phyloP scores from a whole-genome alignment of 2,797 vertebrate species.

The Gadopsis bispinosus region DNA sequence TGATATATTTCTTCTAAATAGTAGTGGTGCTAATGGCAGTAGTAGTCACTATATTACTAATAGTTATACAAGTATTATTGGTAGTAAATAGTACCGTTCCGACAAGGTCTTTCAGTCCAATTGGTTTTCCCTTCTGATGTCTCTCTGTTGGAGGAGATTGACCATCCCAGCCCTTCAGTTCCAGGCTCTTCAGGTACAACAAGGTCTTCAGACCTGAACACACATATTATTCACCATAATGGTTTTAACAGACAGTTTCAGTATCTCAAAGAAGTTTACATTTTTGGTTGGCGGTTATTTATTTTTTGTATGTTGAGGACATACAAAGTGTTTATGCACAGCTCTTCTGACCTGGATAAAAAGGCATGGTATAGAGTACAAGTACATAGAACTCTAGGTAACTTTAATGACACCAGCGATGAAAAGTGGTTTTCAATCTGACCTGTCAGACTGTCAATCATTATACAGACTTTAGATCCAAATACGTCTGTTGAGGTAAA shows the following conservation, averaged over 20 bases:
- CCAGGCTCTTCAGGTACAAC: conserved; percentile 90
- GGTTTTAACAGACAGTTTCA: not conserved
- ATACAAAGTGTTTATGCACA: not conserved
- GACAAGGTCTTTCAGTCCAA: conserved; percentile 82
- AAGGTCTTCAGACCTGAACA: conserved; percentile 80
- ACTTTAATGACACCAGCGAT: not conserved
- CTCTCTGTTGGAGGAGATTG: conserved; percentile 88
- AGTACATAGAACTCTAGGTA: not conserved
- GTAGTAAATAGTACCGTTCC: conserved; percentile 84
- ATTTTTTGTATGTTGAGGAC: too few relatives aligned
- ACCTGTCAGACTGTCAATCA: too few relatives aligned
- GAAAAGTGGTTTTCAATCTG: too few relatives aligned
- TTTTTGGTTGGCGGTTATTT: not conserved
- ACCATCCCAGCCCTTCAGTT: conserved; percentile 89
- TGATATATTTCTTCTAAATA: not conserved
- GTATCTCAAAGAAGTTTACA: not conserved
- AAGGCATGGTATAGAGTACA: not conserved
- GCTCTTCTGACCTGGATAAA: not conserved
- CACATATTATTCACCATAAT: not conserved
- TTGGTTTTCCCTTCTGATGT: conserved; percentile 91
- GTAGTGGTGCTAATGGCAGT: not conserved
- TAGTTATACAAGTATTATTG: not conserved
- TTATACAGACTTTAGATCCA: too few relatives aligned
- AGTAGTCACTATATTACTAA: not conserved
- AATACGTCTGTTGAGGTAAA: too few relatives aligned